Evolutionary conservation across 2,113 vertebrate species (phyloP).

Genomic region (Syngnathoides biaculeatus): DNA sequence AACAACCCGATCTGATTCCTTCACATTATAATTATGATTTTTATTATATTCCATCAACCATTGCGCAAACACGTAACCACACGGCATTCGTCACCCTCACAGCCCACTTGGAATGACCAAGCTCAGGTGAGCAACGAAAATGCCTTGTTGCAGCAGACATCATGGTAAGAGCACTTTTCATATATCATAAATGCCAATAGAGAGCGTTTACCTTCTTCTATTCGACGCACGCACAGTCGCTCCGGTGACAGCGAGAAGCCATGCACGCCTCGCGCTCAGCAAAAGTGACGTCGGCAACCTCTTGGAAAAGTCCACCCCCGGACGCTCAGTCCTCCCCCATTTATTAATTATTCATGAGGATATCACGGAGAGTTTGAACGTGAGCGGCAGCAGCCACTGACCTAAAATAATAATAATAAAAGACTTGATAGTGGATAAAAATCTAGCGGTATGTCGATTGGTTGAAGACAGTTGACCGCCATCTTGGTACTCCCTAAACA

Average conservation of each 20-base stretch:
- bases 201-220: slow-evolving; percentile 62
- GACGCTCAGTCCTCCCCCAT: slow-evolving; percentile 51
- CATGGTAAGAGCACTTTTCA: not conserved
- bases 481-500: too few relatives aligned
- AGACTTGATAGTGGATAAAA: too few relatives aligned
- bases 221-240: slow-evolving; percentile 38
- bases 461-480: too few relatives aligned
- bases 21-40: too few relatives aligned
- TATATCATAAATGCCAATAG: not conserved
- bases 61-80: not conserved
- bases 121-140: not conserved
- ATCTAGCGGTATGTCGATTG: too few relatives aligned
- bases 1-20: too few relatives aligned
- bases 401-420: too few relatives aligned
- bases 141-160: not conserved
- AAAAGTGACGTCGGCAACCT: slow-evolving; percentile 39
- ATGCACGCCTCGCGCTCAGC: slow-evolving; percentile 17
- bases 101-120: not conserved
- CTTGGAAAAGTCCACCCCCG: slow-evolving; percentile 4
- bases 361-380: not conserved
- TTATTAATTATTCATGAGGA: slow-evolving; percentile 45
- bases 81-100: not conserved
- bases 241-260: slow-evolving; percentile 27
- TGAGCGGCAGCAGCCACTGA: too few relatives aligned
- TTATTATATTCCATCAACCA: too few relatives aligned